phyloP scores from a whole-genome alignment of 2,888 invertebrate genomes.

The Orthonychiurus folsomi region DNA sequence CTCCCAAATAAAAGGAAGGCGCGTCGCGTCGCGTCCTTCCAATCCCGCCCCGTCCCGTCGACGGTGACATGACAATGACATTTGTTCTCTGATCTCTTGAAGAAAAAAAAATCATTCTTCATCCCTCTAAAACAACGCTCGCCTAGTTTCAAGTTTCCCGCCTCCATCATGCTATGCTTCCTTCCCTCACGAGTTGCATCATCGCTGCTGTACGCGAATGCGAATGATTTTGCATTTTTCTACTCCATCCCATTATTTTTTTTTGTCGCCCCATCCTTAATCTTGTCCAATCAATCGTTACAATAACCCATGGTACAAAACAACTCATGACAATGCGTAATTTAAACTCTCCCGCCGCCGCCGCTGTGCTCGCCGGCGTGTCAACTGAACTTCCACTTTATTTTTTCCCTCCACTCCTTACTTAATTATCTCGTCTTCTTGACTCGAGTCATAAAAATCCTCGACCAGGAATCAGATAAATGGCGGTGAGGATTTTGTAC shows the following conservation, averaged over 20 bases:
- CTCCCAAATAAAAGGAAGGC: not conserved
- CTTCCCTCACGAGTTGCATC: too few relatives aligned
- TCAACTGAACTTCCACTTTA: not conserved
- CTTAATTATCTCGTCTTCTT: too few relatives aligned
- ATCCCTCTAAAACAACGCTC: too few relatives aligned
- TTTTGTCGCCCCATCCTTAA: not conserved
- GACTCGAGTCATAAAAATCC: too few relatives aligned
- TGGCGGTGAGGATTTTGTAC: too few relatives aligned
- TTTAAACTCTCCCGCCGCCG: too few relatives aligned
- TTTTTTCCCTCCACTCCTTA: not conserved
- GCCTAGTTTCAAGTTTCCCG: too few relatives aligned
- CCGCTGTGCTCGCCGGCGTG: not conserved
- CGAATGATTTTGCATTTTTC: not conserved
- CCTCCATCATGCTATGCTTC: too few relatives aligned
- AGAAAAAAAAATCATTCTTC: too few relatives aligned
- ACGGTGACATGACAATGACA: slow-evolving; percentile 1
- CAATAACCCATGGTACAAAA: not conserved
- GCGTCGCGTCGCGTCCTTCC: too few relatives aligned
- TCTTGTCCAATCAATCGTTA: not conserved
- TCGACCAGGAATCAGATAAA: too few relatives aligned
- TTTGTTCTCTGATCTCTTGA: not conserved
- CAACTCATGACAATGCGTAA: not conserved
- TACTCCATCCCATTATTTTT: not conserved
- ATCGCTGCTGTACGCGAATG: too few relatives aligned
- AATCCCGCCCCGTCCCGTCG: not conserved